Base-by-base conservation (phyloP, 2,888 invertebrate species). In the Timema cristinae region DNA sequence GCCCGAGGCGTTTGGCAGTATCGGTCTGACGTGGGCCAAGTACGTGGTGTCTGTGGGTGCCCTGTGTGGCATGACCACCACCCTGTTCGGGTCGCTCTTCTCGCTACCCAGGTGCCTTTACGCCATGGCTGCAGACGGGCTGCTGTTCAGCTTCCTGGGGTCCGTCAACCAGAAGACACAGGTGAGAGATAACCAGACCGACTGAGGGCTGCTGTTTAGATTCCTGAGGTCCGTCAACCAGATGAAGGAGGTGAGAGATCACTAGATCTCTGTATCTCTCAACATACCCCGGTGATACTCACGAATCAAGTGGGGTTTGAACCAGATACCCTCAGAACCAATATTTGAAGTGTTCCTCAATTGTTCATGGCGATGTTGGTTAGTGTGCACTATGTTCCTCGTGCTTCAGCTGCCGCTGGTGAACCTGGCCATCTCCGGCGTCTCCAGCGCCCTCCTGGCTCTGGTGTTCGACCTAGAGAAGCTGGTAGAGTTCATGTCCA, bases 401-500 rank as follows among this genome's bases (percentile, higher is more conserved):
- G 32, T 50, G 9, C 15, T 68, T 50, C 80, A 83, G 78, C 76
- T 77, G 67, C 94, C 94, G 0, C 84, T 93, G 6, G 81, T 88
- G 0, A 94, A 93, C 80, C 83, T 94, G 73, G 86, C 90, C 6
- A 87, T 94, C 71, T 91, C 93, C n/a, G 93, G 94, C 0, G 75
- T 91, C 15, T 84, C 89, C 49, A 91, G 93, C 67, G 92, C 92
- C 1, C 71, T 92, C 0, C 90, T 96, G 75, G 95, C 96, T 6
- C 82, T 96, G 59, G 81, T 95, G 54, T 93, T 96, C 79, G 95
- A 97, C 82, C 86, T 97, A 76, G 90, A 93, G 77, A 94, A 94
- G 77, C 84, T 97, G 61, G 95, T 97, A 0, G 95, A 97, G 80
- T 95, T 97, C 80, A 95, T 97, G 94, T 95, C 95, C 2, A 96